Evolutionary conservation across 1,140 invertebrate species (phyloP).

Genomic region (Ceratitis capitata): DNA sequence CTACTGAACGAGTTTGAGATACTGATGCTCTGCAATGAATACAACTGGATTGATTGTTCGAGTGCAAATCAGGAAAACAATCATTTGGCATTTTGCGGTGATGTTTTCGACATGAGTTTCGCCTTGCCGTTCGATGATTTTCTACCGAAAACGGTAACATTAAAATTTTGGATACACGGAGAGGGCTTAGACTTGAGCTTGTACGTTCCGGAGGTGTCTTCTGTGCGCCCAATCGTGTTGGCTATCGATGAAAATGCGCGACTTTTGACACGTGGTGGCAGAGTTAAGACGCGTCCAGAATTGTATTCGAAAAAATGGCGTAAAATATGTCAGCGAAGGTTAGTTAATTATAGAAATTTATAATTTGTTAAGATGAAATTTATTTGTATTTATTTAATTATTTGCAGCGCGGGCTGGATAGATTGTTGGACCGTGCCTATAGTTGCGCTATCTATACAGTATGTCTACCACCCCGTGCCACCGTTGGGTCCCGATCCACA

Average conservation of each 20-base stretch:
- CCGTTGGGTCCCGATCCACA: slow-evolving; percentile 85
- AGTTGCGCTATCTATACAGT: slow-evolving; percentile 88
- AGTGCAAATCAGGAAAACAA: slow-evolving; percentile 94
- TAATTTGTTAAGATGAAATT: neutral
- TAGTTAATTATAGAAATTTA: slow-evolving; percentile 37
- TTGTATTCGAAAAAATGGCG: slow-evolving; percentile 83
- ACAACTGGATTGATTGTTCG: slow-evolving; percentile 99
- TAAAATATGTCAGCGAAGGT: slow-evolving; percentile 81
- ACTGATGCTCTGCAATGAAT: slow-evolving; percentile 93
- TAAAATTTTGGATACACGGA: slow-evolving; percentile 94
- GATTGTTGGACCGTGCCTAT: slow-evolving; percentile 96
- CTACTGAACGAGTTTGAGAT: slow-evolving; percentile 96
- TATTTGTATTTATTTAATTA: neutral
- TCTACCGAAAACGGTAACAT: slow-evolving; percentile 83
- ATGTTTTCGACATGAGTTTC: slow-evolving; percentile 91
- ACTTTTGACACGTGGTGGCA: slow-evolving; percentile 81
- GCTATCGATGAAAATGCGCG: slow-evolving; percentile 91
- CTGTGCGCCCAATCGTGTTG: slow-evolving; percentile 82
- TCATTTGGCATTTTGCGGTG: slow-evolving; percentile 92
- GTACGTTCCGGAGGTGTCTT: slow-evolving; percentile 91
- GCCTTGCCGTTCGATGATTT: slow-evolving; percentile 93
- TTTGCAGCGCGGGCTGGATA: slow-evolving; percentile 78
- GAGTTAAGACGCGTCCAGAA: slow-evolving; percentile 68
- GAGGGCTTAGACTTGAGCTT: slow-evolving; percentile 90
- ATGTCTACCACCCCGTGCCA: slow-evolving; percentile 91